Conservation (phyloP, 2,888 invertebrate species). For the Tridacna gigas region DNA sequence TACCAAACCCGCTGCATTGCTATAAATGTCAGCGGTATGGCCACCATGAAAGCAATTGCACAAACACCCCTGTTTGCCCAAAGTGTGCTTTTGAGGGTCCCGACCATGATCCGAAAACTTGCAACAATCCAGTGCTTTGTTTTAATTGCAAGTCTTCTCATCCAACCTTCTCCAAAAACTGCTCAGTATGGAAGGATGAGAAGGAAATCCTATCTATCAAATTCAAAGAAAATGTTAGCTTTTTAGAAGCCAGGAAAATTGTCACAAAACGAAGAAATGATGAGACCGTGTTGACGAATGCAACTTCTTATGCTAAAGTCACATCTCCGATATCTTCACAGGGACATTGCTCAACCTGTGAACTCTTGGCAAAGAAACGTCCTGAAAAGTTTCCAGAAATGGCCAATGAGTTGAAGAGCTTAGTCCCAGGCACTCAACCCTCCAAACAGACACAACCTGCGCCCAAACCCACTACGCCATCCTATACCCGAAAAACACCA, state of each 20-base stretch:
- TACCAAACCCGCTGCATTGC: neutral
- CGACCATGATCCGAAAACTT: neutral
- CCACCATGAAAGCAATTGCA: no score
- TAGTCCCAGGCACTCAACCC: neutral
- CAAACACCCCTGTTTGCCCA: neutral
- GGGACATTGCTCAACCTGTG: neutral
- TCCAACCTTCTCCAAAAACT: neutral
- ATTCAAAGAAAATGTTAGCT: slow-evolving; percentile 2
- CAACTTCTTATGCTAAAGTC: neutral
- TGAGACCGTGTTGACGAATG: neutral
- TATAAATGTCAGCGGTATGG: neutral
- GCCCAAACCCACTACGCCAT: neutral
- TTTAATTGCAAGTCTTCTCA: slow-evolving; percentile 13
- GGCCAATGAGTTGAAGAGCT: neutral
- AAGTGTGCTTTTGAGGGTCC: slow-evolving; percentile 2
- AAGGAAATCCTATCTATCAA: slow-evolving; percentile 12
- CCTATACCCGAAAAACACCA: neutral
- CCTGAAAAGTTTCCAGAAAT: neutral
- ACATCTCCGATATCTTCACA: neutral
- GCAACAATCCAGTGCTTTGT: neutral
- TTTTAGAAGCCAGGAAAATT: neutral
- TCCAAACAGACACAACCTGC: neutral
- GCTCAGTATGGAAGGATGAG: slow-evolving; percentile 8
- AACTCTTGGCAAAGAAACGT: neutral
- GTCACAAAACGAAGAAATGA: neutral